Evolutionary conservation across 2,888 invertebrate species (phyloP).

Genomic region (Anagyrus pseudococci): DNA sequence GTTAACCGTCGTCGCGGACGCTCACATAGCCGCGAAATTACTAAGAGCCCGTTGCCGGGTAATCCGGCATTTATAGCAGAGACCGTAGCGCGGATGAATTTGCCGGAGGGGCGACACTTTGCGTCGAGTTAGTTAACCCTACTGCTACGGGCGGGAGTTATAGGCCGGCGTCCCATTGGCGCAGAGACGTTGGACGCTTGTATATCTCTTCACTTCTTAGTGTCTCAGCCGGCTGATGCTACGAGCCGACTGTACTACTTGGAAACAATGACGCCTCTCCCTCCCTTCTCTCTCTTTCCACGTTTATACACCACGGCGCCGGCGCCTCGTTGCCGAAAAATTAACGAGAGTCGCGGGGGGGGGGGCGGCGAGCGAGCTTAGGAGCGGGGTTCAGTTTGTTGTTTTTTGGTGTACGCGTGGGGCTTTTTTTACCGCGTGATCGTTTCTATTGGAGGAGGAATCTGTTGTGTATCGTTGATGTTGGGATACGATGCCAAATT

Average conservation of each 20-base stretch:
- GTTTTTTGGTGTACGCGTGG: too few relatives aligned
- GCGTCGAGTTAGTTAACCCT: slow-evolving; percentile 48
- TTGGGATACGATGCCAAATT: too few relatives aligned
- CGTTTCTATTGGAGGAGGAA: too few relatives aligned
- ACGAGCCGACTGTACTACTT: background rate
- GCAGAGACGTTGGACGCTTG: slow-evolving; percentile 1
- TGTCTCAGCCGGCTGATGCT: background rate
- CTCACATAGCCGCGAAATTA: slow-evolving; percentile 37
- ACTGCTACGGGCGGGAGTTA: slow-evolving; percentile 14
- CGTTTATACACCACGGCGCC: background rate
- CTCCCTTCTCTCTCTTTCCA: too few relatives aligned
- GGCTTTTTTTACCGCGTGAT: too few relatives aligned
- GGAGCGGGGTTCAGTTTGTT: too few relatives aligned
- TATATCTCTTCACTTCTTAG: background rate
- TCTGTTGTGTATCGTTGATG: too few relatives aligned
- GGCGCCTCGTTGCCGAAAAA: too few relatives aligned
- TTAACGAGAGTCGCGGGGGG: too few relatives aligned
- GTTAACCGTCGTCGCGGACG: background rate
- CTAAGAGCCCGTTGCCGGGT: slow-evolving; percentile 40
- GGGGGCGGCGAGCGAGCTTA: too few relatives aligned
- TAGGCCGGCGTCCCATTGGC: slow-evolving; percentile 26
- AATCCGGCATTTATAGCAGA: slow-evolving; percentile 45
- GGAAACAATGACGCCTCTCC: too few relatives aligned
- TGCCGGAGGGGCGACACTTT: slow-evolving; percentile 19
- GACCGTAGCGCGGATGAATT: slow-evolving; percentile 16